Base-by-base conservation (phyloP, 2,888 invertebrate genomes). In the Spicauda simplicius region DNA sequence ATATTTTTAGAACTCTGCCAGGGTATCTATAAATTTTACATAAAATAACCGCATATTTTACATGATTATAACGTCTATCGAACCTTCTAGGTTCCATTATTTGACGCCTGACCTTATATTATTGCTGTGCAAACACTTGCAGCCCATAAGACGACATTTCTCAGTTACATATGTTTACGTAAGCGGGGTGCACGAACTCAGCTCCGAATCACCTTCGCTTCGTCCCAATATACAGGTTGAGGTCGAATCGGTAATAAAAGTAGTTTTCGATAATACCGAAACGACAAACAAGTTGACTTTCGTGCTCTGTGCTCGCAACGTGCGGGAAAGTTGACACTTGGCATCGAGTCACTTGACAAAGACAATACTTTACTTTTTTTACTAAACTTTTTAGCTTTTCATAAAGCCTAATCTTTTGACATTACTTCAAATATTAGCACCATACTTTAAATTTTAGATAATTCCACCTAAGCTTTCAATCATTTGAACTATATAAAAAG, bases 171-270 rank as follows among this genome's bases (percentile, higher is more conserved):
- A 71, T 81, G 78, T 90, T 91, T 90, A 90, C 88, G 87, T 87
- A 90, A 90, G 87, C 79, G 78, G 79, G 91, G 90, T 90, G 75
- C 72, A 84, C 82, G 91, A 90, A 91, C 91, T 87, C 83, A 64
- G 70, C 73, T 73, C 71, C 75, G 74, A 81, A 85, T 90, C 88
- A 90, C 91, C 91, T 90, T 90, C 88, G 82, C 71, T 72, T 81
- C 84, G 90, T 88, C 89, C 88, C 88, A 88, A 90, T 87, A 90
- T 87, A 81, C 85, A 81, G 85, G 86, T 86, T 87, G 87, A 90
- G 91, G 90, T 87, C 91, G 81, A 78, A 83, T 81, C 82, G 76
- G 80, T 83, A 85, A 88, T 90, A 88, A 90, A 76, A 75, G 78
- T 86, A 87, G 85, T 83, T 84, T 85, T 86, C 85, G 86, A 89